phyloP scores from a whole-genome alignment of 2,888 invertebrate species.

The Micoletzkya japonica region DNA sequence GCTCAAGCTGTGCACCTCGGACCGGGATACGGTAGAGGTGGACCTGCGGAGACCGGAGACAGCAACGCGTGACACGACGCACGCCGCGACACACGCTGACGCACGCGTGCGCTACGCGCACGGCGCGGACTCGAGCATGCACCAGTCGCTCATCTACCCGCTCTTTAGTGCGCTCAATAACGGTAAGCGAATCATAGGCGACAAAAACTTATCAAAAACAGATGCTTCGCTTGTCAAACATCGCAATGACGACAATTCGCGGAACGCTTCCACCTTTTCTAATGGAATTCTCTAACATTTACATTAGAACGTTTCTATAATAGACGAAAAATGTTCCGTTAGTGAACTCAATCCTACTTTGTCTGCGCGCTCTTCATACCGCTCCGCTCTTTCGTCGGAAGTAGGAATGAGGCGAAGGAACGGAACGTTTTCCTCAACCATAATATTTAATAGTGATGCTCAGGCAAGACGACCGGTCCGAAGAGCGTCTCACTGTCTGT shows the following conservation, averaged over 20 bases:
- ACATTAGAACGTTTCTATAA: too few species aligned
- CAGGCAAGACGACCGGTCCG: constrained; percentile 21
- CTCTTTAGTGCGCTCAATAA: constrained; percentile 19
- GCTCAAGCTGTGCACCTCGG: constrained; percentile 17
- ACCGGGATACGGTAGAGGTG: not conserved
- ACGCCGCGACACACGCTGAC: constrained; percentile 5
- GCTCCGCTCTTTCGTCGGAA: too few species aligned
- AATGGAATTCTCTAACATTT: too few species aligned
- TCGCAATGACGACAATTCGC: too few species aligned
- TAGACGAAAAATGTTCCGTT: too few species aligned
- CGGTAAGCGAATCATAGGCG: not conserved
- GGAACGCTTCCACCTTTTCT: too few species aligned
- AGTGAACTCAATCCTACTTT: too few species aligned
- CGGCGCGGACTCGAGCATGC: not conserved
- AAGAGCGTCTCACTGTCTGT: constrained; percentile 3
- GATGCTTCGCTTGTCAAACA: too few species aligned
- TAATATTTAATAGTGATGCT: not conserved
- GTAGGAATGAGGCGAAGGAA: too few species aligned
- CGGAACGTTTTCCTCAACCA: too few species aligned
- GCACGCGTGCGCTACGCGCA: constrained; percentile 4
- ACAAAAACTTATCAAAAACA: not conserved
- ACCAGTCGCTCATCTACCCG: constrained; percentile 4
- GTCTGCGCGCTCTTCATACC: too few species aligned
- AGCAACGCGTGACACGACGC: not conserved
- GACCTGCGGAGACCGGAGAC: not conserved